Percentiles rank a stretch among this genome's conserved stretches.
These are phyloP conservation scores for Aphis craccivora DNA, from an alignment of 1,140 invertebrate genomes.

Conservation along the genomic window DNA sequence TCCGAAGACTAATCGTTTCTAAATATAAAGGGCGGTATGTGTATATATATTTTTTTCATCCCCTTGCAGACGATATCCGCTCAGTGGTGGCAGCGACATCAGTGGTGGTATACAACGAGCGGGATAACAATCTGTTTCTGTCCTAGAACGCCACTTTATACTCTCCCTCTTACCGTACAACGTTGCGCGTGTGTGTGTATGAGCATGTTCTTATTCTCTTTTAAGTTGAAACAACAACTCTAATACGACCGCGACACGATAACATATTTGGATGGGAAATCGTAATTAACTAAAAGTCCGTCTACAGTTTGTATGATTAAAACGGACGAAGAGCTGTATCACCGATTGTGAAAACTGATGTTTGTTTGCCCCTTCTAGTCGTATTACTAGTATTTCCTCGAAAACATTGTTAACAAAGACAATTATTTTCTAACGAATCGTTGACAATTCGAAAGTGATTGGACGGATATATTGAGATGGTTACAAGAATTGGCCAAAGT, in stretches of 20 bases:
- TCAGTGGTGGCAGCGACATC: neutral
- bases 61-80: neutral
- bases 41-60: neutral
- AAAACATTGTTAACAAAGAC: neutral
- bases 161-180: neutral
- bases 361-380: neutral
- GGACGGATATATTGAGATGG: neutral
- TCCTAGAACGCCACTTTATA: neutral
- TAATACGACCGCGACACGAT: neutral
- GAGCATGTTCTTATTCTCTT: neutral
- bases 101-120: neutral
- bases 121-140: neutral
- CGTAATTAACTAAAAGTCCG: slow-evolving; percentile 27
- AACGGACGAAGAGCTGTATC: neutral
- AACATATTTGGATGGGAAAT: neutral
- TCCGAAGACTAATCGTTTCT: slow-evolving; percentile 38
- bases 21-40: neutral
- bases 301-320: neutral
- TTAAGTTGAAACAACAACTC: neutral
- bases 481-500: neutral
- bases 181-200: neutral
- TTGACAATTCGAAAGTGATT: neutral
- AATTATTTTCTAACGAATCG: neutral
- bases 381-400: neutral
- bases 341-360: neutral